Base-by-base conservation (phyloP, 2,888 invertebrate genomes). In the Ornithoptera priamus region DNA sequence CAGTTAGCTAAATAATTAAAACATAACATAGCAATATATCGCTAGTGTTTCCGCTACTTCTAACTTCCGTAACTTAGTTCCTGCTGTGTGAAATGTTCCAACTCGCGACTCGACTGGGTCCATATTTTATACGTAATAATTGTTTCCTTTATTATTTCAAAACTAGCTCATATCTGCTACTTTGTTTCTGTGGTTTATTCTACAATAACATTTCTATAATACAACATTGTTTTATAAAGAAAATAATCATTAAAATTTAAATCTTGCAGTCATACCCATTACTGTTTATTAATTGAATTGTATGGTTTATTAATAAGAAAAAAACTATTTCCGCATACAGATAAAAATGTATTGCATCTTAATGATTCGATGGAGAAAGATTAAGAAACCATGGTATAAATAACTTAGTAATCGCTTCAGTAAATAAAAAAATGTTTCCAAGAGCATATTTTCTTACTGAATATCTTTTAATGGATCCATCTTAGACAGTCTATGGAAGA, bases 11-110 rank as follows among this genome's bases (percentile, higher is more conserved):
- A 57, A 57, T 57, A 57, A 57, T 57, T 57, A 57, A 57, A 57
- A 57, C 57, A 57, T 57, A 57, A 57, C 57, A 57, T 18, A 57
- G 57, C 57, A 57, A 57, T 57, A 57, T 57, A 57, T 57, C 57
- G 57, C 57, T 57, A 57, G 57, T 57, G 57, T 57, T 57, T 57
- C 57, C 57, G 57, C 57, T 57, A 18, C 20, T 57, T 57, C 57
- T 57, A 57, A 57, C 57, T 57, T 57, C 57, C 57, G 57, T 20
- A 57, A 20, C 57, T 57, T 57, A 57, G 57, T 57, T 57, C 57
- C 57, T 20, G 57, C 57, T 57, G 57, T 57, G 57, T 57, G 57
- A 57, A 57, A 57, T 57, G 57, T 57, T 20, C 57, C 57, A 20
- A 57, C 57, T 57, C 57, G n/a, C 20, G n/a, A 57, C 57, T 57